A percentile compares a stretch with the other conserved stretches of the same genome.
Conservation (phyloP, 2,113 vertebrate species). For the Noctilio leporinus region DNA sequence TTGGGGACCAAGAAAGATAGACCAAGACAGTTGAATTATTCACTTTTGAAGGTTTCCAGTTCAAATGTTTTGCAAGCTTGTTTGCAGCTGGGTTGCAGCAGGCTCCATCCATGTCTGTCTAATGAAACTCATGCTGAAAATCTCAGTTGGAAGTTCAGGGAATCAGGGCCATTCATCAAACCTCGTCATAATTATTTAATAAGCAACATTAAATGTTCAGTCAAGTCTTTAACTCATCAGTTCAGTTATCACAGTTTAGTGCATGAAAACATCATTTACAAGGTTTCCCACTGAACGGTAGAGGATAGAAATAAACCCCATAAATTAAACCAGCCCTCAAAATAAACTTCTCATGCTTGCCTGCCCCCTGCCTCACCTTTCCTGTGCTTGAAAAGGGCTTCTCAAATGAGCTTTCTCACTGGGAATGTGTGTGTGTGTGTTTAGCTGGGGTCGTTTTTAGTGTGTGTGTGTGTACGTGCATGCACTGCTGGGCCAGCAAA, state of each 20-base stretch:
- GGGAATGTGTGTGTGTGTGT: neutral
- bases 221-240: slow-evolving; percentile 80
- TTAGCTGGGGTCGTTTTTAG: neutral
- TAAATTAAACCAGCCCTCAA: slow-evolving; percentile 71
- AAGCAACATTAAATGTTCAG: slow-evolving; percentile 78
- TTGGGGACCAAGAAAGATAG: slow-evolving; percentile 65
- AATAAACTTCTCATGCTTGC: slow-evolving; percentile 20
- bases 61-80: slow-evolving; percentile 74
- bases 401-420: neutral
- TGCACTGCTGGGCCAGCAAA: neutral
- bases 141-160: slow-evolving; percentile 80
- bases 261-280: slow-evolving; percentile 73
- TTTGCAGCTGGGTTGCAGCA: slow-evolving; percentile 73
- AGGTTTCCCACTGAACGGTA: slow-evolving; percentile 74
- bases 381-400: neutral
- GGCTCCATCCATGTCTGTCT: slow-evolving; percentile 71
- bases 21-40: slow-evolving; percentile 75
- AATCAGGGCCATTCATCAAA: slow-evolving; percentile 77
- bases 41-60: slow-evolving; percentile 71
- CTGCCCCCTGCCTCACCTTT: slow-evolving; percentile 42
- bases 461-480: neutral
- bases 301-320: slow-evolving; percentile 72
- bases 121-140: slow-evolving; percentile 81
- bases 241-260: slow-evolving; percentile 73
- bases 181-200: slow-evolving; percentile 83